Percentiles rank a stretch among this genome's conserved stretches.
phyloP scores from a whole-genome alignment of 2,888 invertebrate species.

The Lycia hirtaria region DNA sequence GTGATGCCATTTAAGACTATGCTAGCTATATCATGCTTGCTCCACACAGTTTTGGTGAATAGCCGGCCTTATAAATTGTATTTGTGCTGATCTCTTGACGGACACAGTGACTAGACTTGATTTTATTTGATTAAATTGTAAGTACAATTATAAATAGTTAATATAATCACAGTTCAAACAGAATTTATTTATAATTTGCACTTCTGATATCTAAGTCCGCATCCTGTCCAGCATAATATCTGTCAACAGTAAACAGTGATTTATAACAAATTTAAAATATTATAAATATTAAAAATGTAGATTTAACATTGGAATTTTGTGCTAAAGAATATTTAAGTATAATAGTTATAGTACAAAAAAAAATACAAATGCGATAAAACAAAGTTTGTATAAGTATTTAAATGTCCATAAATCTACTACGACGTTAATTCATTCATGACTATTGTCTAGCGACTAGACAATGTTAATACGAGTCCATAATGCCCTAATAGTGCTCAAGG shows the following conservation, averaged over 20 bases:
- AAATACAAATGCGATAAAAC: background rate
- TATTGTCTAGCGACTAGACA: background rate
- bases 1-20: too few species aligned
- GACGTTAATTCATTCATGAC: background rate
- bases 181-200: background rate
- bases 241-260: constrained; percentile 1
- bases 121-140: background rate
- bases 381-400: background rate
- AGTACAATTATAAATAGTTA: background rate
- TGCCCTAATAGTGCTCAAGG: too few species aligned
- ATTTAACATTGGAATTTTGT: constrained; percentile 2
- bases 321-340: background rate
- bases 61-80: background rate
- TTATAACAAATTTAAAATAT: background rate
- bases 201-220: background rate
- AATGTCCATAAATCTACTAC: background rate
- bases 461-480: background rate
- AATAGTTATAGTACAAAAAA: background rate
- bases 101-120: constrained; percentile 16
- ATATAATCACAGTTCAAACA: background rate
- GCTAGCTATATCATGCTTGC: too few species aligned
- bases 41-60: too few species aligned
- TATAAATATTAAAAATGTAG: background rate
- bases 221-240: constrained; percentile 6
- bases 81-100: constrained; percentile 19